Evolutionary conservation across 2,113 vertebrate genomes (phyloP), one percentile per base, ranked within the genome.

Genomic region (Gobio gobio): DNA sequence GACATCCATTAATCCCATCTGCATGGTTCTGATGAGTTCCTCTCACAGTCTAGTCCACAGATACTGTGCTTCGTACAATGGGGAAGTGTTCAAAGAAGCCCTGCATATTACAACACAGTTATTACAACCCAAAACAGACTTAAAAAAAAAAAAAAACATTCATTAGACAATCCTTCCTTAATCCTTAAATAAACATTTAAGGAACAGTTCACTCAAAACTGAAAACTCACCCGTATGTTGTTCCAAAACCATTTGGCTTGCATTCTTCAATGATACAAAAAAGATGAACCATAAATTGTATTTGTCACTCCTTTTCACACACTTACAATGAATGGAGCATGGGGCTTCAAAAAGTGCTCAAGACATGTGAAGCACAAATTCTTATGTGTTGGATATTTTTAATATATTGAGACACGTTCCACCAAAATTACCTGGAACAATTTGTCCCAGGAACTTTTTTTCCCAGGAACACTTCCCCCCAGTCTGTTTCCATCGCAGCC

Each of bases 31-130:
- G 64, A 14, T 10, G 51, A 29, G 8, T 43, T 43, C 3, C 14
- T 18, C 36, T 36, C 40, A 24, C 51, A 6, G 29, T 87, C 88
- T 91, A 95, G 88, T 98, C 97, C 56, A 97, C 94, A 0, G 94
- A 79, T 86, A 99, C 93, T 84, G 86, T 90, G 78, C 88, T 93
- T 91, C 94, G 96, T 88, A 99, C 92, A 0, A 85, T 13, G 0
- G 98, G 97, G 83, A 96, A 97, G 83, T 95, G 90, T 91, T 99
- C 94, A 45, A 99, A 99, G 95, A 98, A 99, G n/a, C 93, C 97
- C 98, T 99, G 92, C 20, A 92, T 89, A 8, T 82, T 10, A 86
- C 83, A 24, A 91, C 79, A 91, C 20, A 40, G 51, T 56, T 26
- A 74, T 40, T 43, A 72, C 68, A 72, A 12, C 20, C 20, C 43